phyloP scores from a whole-genome alignment of 2,888 invertebrate genomes.

The Allygus modestus region DNA sequence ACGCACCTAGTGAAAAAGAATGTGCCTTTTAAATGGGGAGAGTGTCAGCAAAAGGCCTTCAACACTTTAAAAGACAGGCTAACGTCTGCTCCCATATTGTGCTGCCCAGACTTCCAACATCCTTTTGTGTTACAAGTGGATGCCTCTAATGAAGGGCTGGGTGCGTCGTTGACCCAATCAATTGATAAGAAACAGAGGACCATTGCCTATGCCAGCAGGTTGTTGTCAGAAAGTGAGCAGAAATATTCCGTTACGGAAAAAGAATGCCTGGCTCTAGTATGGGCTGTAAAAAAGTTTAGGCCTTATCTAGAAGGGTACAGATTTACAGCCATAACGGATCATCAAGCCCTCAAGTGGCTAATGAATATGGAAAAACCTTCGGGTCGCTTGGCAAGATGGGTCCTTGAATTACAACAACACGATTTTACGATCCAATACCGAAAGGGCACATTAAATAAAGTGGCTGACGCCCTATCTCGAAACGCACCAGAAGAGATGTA shows the following conservation, averaged over 20 bases:
- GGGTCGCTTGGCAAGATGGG: slow-evolving; percentile 67
- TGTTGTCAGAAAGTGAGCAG: slow-evolving; percentile 65
- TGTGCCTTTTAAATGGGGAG: no score
- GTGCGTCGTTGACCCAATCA: slow-evolving; percentile 67
- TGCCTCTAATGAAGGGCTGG: slow-evolving; percentile 61
- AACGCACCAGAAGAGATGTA: neutral
- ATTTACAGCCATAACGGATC: slow-evolving; percentile 59
- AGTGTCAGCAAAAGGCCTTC: neutral
- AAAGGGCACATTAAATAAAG: slow-evolving; percentile 12
- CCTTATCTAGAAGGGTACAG: slow-evolving; percentile 69
- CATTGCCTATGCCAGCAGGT: slow-evolving; percentile 69
- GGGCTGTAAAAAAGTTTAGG: slow-evolving; percentile 68
- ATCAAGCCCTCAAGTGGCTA: slow-evolving; percentile 65
- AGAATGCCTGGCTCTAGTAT: slow-evolving; percentile 69
- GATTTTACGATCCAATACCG: slow-evolving; percentile 25
- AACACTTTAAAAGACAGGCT: slow-evolving; percentile 5
- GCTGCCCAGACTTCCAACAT: slow-evolving; percentile 64
- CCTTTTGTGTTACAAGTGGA: slow-evolving; percentile 65
- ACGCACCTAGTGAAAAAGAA: slow-evolving; percentile 33
- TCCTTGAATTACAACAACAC: slow-evolving; percentile 63
- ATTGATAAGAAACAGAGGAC: slow-evolving; percentile 66
- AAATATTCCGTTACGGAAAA: slow-evolving; percentile 68
- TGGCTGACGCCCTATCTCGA: slow-evolving; percentile 39
- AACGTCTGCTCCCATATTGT: slow-evolving; percentile 60
- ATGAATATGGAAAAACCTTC: slow-evolving; percentile 66